Base-by-base conservation (phyloP, 2,888 invertebrate species). In the Orthosia cruda region DNA sequence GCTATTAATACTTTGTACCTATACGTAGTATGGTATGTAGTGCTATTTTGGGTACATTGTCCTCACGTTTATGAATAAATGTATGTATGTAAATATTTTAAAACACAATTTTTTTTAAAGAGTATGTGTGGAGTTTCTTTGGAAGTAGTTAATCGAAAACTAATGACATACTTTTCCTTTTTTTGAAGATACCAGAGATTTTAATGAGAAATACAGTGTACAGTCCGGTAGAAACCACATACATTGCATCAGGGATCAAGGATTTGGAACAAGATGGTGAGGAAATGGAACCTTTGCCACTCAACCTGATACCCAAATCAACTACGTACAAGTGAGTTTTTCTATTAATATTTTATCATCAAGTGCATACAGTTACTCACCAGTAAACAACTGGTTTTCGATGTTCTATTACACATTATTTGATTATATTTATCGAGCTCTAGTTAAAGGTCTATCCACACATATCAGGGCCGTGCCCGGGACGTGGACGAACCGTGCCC, bases 191-290 rank as follows among this genome's bases (percentile, higher is more conserved):
- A 50, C 93, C 94, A 32, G 95, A 95, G 86, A 91, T 89, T 3
- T 63, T 94, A n/a, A 72, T 95, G 58, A 94, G 92, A 77, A 91
- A 91, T 9, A 94, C 93, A 3, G 76, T 88, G 5, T 95, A 95
- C 58, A 84, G 78, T 67, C 85, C 91, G 2, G 20, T 85, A 0
- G 91, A 93, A 71, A 90, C 91, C 69, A 87, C 85, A 0, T 89
- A 80, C 52, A 77, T 84, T 12, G 87, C 87, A 0, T 59, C 89
- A 0, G 86, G 75, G 0, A 55, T 77, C 0, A 89, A 89, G 69
- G 82, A 88, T 3, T 65, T 81, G 12, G 75, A 76, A 1, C n/a
- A 71, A 16, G 87, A 87, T 4, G n/a, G 50, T 2, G 88, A 89
- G 4, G 76, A 85, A 4, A 63, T 89, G 2, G 93, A 94, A 71